Percentiles rank a stretch among this genome's conserved stretches.
Evolutionary conservation across 2,888 invertebrate genomes (phyloP).

Genomic region (Globia sparganii): DNA sequence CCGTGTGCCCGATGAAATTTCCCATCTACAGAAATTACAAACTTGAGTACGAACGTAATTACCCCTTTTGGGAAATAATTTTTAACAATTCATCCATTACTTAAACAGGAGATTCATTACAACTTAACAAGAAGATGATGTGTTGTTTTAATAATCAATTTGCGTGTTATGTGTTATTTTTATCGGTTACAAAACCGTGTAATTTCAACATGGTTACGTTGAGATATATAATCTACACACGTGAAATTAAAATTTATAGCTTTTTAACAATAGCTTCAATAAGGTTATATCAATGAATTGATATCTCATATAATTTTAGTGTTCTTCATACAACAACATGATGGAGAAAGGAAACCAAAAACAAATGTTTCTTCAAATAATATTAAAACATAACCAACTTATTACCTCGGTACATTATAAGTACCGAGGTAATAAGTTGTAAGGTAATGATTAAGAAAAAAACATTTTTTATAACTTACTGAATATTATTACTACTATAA

Average conservation of each 20-base stretch:
- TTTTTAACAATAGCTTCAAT: not conserved
- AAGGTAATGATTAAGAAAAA: not conserved
- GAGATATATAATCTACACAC: not conserved
- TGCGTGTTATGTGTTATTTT: not conserved
- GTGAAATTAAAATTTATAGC: not conserved
- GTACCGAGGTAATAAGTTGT: too few relatives aligned
- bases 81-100: not conserved
- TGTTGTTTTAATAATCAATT: not conserved
- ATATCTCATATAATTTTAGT: not conserved
- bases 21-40: not conserved
- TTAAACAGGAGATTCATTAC: not conserved
- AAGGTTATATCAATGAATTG: not conserved
- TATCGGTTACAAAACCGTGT: not conserved
- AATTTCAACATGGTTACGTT: not conserved
- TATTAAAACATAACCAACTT: too few relatives aligned
- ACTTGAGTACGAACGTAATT: not conserved
- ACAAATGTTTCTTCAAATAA: not conserved
- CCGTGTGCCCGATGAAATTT: not conserved
- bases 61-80: not conserved
- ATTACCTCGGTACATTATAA: not conserved
- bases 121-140: too few relatives aligned
- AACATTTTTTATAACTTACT: not conserved
- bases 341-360: not conserved
- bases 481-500: not conserved
- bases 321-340: not conserved